Conservation (phyloP, 2,888 invertebrate genomes). For the Tenthredo mesomela region DNA sequence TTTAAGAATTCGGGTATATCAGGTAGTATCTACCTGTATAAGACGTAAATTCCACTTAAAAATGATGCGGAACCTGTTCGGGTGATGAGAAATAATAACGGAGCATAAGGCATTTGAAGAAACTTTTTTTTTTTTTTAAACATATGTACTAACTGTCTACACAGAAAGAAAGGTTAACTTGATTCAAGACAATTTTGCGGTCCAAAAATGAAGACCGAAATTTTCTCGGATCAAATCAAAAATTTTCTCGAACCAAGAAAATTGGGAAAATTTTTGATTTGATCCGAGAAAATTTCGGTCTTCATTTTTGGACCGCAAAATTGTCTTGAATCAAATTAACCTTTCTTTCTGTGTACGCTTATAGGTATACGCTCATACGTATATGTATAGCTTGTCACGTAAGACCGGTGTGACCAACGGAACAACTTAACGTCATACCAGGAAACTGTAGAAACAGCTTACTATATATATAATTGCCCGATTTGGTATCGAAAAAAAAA, state of each 20-base stretch:
- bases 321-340: too few species aligned
- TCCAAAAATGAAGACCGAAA: too few species aligned
- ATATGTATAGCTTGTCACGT: neutral
- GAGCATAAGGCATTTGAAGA: neutral
- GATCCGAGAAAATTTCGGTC: too few species aligned
- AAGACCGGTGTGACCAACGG: constrained; percentile 1
- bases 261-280: too few species aligned
- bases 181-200: too few species aligned
- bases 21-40: neutral
- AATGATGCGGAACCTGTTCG: neutral
- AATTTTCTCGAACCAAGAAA: too few species aligned
- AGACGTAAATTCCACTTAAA: neutral
- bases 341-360: too few species aligned
- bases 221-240: too few species aligned
- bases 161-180: too few species aligned
- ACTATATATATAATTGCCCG: neutral
- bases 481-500: neutral
- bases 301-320: too few species aligned
- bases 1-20: neutral
- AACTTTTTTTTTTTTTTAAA: neutral
- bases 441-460: neutral
- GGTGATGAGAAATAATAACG: constrained; percentile 6
- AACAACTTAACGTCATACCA: neutral
- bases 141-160: too few species aligned
- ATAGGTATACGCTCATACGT: neutral